phyloP scores from a whole-genome alignment of 2,888 invertebrate genomes.

The Trachelus iudaicus region DNA sequence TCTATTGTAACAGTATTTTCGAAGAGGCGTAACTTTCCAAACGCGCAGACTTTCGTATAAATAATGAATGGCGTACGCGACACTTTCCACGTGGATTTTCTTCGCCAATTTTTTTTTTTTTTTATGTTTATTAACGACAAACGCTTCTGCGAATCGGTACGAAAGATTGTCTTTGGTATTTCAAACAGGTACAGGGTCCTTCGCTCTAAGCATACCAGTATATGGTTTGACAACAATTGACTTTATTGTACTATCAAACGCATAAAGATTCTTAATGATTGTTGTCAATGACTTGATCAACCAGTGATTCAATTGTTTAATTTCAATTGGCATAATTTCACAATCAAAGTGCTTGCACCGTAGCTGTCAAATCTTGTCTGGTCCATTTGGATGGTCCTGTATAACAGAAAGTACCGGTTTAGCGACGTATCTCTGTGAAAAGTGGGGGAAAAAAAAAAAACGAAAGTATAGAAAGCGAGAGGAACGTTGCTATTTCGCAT shows the following conservation, averaged over 20 bases:
- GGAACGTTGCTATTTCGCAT: neutral
- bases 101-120: neutral
- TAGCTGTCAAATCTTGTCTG: neutral
- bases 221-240: neutral
- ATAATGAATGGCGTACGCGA: neutral
- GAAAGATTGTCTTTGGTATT: neutral
- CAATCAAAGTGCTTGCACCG: no score
- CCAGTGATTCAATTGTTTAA: no score
- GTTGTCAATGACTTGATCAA: no score
- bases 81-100: neutral
- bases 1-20: neutral
- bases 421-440: neutral
- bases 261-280: no score
- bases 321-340: no score
- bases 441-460: neutral
- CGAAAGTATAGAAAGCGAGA: neutral
- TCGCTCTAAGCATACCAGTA: neutral
- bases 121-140: neutral
- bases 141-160: neutral
- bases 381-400: neutral
- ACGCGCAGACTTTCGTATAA: neutral
- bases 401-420: neutral
- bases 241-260: neutral
- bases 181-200: neutral
- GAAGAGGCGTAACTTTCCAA: neutral